These are phyloP conservation scores for Ammodytes marinus DNA, from an alignment of 2,113 vertebrate species.

Conservation along the genomic window DNA sequence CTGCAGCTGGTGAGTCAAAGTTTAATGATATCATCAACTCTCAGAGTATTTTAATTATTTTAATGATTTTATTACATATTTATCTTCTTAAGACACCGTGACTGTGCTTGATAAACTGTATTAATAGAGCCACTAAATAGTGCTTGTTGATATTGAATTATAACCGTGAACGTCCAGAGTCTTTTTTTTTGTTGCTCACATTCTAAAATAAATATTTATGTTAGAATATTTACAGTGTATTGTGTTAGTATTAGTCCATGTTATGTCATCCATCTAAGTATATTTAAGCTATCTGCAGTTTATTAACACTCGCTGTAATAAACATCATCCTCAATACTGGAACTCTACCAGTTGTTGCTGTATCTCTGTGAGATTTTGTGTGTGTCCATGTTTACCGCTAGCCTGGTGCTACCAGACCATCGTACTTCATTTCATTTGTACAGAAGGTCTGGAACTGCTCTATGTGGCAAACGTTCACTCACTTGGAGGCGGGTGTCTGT, in stretches of 20 bases:
- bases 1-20: conserved; percentile 89
- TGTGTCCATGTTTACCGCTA: conserved; percentile 14
- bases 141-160: conserved; percentile 6
- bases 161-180: not conserved
- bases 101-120: conserved; percentile 8
- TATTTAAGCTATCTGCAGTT: not conserved
- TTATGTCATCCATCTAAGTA: not conserved
- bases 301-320: not conserved
- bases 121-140: not conserved
- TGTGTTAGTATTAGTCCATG: not conserved
- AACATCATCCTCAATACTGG: not conserved
- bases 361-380: not conserved
- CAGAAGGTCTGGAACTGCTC: too few relatives aligned
- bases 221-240: not conserved
- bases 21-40: conserved; percentile 9
- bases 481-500: too few relatives aligned
- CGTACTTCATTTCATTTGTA: too few relatives aligned
- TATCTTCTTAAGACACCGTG: not conserved
- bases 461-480: too few relatives aligned
- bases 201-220: not conserved
- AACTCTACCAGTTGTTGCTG: conserved; percentile 18
- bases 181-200: not conserved
- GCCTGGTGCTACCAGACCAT: too few relatives aligned
- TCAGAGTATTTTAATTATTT: conserved; percentile 27
- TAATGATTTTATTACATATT: conserved; percentile 14